Percentiles rank a stretch among this genome's conserved stretches.
phyloP scores from a whole-genome alignment of 2,113 vertebrate genomes.

The Pungitius pungitius region DNA sequence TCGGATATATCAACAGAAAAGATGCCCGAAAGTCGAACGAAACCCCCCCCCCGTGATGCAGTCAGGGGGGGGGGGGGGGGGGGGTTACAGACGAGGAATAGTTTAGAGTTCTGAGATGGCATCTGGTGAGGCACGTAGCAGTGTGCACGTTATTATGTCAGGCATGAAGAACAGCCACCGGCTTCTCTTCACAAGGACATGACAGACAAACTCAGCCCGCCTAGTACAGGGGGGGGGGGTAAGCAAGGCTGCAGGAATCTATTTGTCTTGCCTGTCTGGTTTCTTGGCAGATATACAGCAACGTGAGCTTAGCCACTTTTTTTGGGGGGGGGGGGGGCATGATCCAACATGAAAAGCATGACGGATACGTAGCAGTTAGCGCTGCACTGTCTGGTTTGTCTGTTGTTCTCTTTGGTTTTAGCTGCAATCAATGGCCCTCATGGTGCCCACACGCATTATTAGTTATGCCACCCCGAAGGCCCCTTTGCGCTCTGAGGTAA shows the following conservation, averaged over 20 bases:
- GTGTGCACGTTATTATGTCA: conserved; percentile 10
- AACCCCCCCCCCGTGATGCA: neutral
- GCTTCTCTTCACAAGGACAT: conserved; percentile 32
- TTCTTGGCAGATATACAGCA: conserved; percentile 34
- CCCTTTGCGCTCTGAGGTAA: conserved; percentile 3
- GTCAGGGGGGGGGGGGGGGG: no score
- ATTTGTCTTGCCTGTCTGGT: conserved; percentile 46
- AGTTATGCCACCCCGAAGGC: conserved; percentile 26
- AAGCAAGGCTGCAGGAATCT: conserved; percentile 21
- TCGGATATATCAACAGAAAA: conserved; percentile 8
- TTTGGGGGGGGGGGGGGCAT: neutral
- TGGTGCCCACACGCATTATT: neutral
- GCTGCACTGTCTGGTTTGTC: neutral
- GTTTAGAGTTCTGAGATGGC: conserved; percentile 10
- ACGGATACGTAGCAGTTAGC: neutral
- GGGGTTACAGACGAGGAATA: conserved; percentile 3
- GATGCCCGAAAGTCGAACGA: neutral
- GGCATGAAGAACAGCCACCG: conserved; percentile 23
- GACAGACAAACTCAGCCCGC: conserved; percentile 23
- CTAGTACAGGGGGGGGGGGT: neutral
- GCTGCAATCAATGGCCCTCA: conserved; percentile 15
- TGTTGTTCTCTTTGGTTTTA: neutral
- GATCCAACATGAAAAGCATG: neutral
- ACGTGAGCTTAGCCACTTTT: conserved; percentile 29
- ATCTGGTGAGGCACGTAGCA: conserved; percentile 7